phyloP scores from a whole-genome alignment of 2,888 invertebrate species.

The Uropetala carovei region DNA sequence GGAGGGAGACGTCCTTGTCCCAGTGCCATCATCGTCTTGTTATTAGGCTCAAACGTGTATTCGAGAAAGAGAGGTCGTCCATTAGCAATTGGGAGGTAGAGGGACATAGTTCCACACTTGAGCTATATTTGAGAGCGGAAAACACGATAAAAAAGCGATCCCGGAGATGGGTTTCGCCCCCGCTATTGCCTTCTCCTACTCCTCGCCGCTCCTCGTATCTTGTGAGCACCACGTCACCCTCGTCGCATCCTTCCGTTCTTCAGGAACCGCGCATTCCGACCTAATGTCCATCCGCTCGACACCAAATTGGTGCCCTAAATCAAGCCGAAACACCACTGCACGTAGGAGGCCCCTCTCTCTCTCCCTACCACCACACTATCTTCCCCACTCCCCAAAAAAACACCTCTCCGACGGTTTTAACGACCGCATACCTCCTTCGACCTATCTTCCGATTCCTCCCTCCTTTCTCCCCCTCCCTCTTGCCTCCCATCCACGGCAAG shows the following conservation, averaged over 20 bases:
- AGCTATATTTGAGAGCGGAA: background rate
- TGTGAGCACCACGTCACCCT: background rate
- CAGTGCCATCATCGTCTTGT: slow-evolving; percentile 27
- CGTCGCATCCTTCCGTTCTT: background rate
- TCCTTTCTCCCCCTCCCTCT: background rate
- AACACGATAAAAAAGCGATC: background rate
- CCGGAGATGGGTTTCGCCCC: no score
- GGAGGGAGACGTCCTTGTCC: slow-evolving; percentile 44
- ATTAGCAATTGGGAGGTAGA: background rate
- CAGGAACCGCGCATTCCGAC: background rate
- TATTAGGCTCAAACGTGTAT: background rate
- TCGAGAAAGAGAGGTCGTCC: background rate
- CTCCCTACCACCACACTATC: background rate
- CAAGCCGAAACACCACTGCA: background rate
- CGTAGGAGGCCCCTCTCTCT: background rate
- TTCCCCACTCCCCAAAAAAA: background rate
- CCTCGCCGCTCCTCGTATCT: background rate
- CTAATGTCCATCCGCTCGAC: background rate
- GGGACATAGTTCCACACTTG: background rate
- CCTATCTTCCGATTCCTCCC: background rate
- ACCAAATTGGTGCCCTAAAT: slow-evolving; percentile 3
- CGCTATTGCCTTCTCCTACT: no score
- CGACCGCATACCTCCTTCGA: background rate
- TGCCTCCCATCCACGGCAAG: background rate
- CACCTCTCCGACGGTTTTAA: background rate